Conservation (phyloP, 35 echinoderm and acorn worm species). For the Apostichopus parvimensis region DNA sequence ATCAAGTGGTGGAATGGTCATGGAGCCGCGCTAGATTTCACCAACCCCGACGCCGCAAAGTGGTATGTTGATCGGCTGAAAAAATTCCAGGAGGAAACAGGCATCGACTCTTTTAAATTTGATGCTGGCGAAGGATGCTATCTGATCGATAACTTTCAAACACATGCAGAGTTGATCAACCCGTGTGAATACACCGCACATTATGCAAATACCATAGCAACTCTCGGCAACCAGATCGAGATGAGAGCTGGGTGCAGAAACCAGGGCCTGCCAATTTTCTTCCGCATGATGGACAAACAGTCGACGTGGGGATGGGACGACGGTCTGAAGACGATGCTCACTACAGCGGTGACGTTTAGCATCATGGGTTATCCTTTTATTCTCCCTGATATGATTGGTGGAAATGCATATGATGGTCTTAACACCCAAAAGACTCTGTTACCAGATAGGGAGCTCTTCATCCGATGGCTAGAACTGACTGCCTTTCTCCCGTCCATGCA, state of each 20-base stretch:
- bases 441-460: slow-evolving; percentile 78
- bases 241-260: slow-evolving; percentile 64
- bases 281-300: slow-evolving; percentile 69
- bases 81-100: slow-evolving; percentile 49
- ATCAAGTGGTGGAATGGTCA: slow-evolving; percentile 80
- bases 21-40: slow-evolving; percentile 65
- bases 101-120: slow-evolving; percentile 85
- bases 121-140: slow-evolving; percentile 72
- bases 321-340: slow-evolving; percentile 72
- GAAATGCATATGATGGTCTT: slow-evolving; percentile 58
- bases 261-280: slow-evolving; percentile 61
- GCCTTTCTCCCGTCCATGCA: slow-evolving; percentile 86
- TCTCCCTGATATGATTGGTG: slow-evolving; percentile 85
- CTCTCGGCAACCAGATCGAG: slow-evolving; percentile 54
- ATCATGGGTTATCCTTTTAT: slow-evolving; percentile 79
- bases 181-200: slow-evolving; percentile 70
- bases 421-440: slow-evolving; percentile 4
- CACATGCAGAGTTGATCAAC: slow-evolving; percentile 44
- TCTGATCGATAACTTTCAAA: slow-evolving; percentile 45
- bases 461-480: slow-evolving; percentile 73
- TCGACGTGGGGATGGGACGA: slow-evolving; percentile 68
- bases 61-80: slow-evolving; percentile 69
- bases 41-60: slow-evolving; percentile 58
- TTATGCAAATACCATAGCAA: slow-evolving; percentile 51
- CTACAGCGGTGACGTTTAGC: slow-evolving; percentile 67